Conservation (phyloP, 30 jellyfish, hydroid and myxozoan genomes). For the Catostylus mosaicus region DNA sequence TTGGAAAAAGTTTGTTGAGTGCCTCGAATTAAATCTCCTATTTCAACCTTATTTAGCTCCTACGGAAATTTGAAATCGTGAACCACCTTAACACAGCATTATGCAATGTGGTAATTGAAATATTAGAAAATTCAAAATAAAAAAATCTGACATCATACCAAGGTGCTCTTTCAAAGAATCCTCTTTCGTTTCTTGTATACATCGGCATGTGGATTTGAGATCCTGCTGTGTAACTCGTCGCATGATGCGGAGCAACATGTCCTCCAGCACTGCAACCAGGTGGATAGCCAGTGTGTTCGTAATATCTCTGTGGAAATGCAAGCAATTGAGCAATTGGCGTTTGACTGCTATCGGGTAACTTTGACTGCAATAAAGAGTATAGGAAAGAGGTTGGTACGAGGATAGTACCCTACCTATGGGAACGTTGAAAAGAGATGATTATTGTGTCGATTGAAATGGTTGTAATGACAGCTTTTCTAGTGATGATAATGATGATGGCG, state of each 20-base stretch:
- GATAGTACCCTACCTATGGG: slow-evolving; percentile 18
- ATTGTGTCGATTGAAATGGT: too few species aligned
- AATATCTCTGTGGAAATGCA: slow-evolving; percentile 88
- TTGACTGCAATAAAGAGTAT: slow-evolving; percentile 64
- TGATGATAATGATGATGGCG: too few species aligned
- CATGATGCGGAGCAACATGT: slow-evolving; percentile 80
- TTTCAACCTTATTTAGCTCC: too few species aligned
- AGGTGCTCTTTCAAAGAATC: slow-evolving; percentile 74
- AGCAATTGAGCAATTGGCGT: slow-evolving; percentile 78
- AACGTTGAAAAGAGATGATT: too few species aligned
- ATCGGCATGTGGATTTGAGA: slow-evolving; percentile 92
- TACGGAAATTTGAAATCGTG: too few species aligned
- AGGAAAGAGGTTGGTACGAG: slow-evolving; percentile 22
- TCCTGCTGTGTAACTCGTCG: slow-evolving; percentile 74
- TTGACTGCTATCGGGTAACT: slow-evolving; percentile 74
- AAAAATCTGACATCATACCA: slow-evolving; percentile 69
- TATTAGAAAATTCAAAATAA: too few species aligned
- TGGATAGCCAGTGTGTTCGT: slow-evolving; percentile 85
- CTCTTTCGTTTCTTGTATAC: slow-evolving; percentile 88
- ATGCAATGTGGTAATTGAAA: too few species aligned
- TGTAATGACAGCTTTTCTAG: too few species aligned
- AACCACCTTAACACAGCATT: too few species aligned
- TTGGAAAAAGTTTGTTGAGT: too few species aligned
- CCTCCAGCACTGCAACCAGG: slow-evolving; percentile 78
- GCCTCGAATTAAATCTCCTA: too few species aligned